phyloP scores from a whole-genome alignment of 2,888 invertebrate species.

The Drosophila demipolita region DNA sequence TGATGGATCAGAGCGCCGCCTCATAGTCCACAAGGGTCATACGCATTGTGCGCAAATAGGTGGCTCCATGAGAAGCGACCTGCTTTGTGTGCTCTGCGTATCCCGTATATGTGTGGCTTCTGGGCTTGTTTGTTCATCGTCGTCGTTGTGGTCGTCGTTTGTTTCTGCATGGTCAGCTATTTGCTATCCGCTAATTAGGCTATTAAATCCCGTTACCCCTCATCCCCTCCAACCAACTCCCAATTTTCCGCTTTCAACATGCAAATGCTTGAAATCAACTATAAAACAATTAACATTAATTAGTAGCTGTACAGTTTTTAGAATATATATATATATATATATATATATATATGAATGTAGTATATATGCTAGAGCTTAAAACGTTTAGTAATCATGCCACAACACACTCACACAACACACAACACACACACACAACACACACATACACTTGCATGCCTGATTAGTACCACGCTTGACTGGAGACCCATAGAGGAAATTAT shows the following conservation, averaged over 20 bases:
- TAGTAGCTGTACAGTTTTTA: constrained; percentile 77
- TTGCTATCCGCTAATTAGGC: constrained; percentile 61
- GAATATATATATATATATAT: constrained; percentile 56
- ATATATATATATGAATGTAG: constrained; percentile 49
- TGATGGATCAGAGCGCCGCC: constrained; percentile 87
- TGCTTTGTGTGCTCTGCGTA: constrained; percentile 42
- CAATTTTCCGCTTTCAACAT: constrained; percentile 32
- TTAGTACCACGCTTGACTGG: constrained; percentile 59
- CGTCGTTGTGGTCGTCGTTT: constrained; percentile 33
- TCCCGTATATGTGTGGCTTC: constrained; percentile 27
- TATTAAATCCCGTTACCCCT: constrained; percentile 36
- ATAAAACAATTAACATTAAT: constrained; percentile 75
- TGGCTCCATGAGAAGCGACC: constrained; percentile 14
- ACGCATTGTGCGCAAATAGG: constrained; percentile 70
- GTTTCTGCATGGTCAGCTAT: constrained; percentile 45
- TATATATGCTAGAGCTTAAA: constrained; percentile 71
- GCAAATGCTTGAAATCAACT: constrained; percentile 60
- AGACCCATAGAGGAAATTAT: constrained; percentile 28
- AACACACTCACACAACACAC: constrained; percentile 23
- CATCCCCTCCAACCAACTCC: neutral
- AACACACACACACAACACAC: constrained; percentile 16
- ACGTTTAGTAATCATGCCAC: constrained; percentile 60
- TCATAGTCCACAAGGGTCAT: constrained; percentile 76
- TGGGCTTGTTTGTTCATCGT: constrained; percentile 33
- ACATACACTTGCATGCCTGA: constrained; percentile 15